Evolutionary conservation across 2,113 vertebrate species (phyloP).

Genomic region (Passer montanus): DNA sequence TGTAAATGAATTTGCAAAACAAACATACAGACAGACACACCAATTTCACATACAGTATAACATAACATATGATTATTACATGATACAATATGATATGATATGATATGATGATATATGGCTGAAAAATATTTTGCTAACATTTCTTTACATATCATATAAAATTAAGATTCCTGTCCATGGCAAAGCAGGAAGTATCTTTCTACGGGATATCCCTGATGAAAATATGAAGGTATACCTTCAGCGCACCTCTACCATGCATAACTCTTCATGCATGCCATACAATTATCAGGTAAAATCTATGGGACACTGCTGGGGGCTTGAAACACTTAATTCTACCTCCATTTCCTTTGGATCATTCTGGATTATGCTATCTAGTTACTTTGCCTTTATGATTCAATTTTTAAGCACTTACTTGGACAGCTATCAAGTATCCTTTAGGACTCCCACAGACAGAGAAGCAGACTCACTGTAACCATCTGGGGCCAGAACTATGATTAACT

Average conservation of each 20-base stretch:
- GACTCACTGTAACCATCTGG: constrained; percentile 31
- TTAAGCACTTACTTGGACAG: constrained; percentile 25
- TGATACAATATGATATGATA: no score
- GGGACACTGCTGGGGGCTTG: background rate
- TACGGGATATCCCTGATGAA: background rate
- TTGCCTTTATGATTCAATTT: background rate
- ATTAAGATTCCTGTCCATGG: background rate
- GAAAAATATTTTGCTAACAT: background rate
- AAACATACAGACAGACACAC: background rate
- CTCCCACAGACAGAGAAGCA: constrained; percentile 29
- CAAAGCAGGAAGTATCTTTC: background rate
- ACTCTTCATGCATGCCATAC: background rate
- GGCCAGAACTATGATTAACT: constrained; percentile 39
- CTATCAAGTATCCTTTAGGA: constrained; percentile 34
- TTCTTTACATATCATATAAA: background rate
- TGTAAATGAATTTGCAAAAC: background rate
- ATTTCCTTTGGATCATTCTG: background rate
- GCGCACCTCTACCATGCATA: background rate
- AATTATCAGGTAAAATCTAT: background rate
- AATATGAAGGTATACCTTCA: background rate
- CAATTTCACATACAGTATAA: background rate
- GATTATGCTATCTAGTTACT: background rate
- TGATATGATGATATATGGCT: background rate
- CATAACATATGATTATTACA: background rate
- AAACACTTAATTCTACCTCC: background rate